Evolutionary conservation across 2,113 vertebrate species (phyloP).

Genomic region (Nerophis ophidion): DNA sequence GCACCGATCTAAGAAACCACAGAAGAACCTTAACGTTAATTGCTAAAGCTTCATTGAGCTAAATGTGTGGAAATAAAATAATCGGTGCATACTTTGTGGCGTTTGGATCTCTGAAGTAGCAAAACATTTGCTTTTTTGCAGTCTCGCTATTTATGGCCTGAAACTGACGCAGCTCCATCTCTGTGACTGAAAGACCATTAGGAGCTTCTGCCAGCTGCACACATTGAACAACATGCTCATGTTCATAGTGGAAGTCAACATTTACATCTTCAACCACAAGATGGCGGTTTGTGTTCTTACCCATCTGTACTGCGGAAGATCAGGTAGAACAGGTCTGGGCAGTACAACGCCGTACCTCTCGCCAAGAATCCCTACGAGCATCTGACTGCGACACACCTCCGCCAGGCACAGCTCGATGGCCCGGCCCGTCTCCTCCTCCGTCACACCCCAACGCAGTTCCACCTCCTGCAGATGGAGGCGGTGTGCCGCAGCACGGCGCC

Average conservation of each 20-base stretch:
- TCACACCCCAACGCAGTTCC: conserved; percentile 86
- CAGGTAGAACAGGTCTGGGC: conserved; percentile 67
- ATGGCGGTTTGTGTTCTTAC: conserved; percentile 61
- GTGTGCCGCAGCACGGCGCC: conserved; percentile 67
- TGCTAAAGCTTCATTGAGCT: background rate
- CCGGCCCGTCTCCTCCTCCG: conserved; percentile 78
- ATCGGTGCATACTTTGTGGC: conserved; percentile 54
- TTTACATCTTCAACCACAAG: background rate
- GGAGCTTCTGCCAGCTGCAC: conserved; percentile 72
- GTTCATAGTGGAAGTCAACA: background rate
- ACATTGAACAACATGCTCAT: background rate
- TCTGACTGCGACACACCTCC: conserved; percentile 80
- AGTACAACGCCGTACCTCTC: conserved; percentile 80
- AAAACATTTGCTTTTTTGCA: conserved; percentile 61
- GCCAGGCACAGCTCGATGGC: conserved; percentile 78
- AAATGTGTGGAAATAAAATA: background rate
- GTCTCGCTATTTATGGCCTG: conserved; percentile 61
- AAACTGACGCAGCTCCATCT: conserved; percentile 84
- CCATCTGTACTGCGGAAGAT: conserved; percentile 79
- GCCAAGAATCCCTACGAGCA: conserved; percentile 82
- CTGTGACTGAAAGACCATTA: conserved; percentile 77
- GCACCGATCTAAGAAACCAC: conserved; percentile 70
- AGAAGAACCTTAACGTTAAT: background rate
- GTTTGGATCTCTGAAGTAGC: conserved; percentile 77
- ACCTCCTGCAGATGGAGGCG: conserved; percentile 77